Evolutionary conservation across 1,140 invertebrate species (phyloP).

Genomic region (Drosophila ironensis): DNA sequence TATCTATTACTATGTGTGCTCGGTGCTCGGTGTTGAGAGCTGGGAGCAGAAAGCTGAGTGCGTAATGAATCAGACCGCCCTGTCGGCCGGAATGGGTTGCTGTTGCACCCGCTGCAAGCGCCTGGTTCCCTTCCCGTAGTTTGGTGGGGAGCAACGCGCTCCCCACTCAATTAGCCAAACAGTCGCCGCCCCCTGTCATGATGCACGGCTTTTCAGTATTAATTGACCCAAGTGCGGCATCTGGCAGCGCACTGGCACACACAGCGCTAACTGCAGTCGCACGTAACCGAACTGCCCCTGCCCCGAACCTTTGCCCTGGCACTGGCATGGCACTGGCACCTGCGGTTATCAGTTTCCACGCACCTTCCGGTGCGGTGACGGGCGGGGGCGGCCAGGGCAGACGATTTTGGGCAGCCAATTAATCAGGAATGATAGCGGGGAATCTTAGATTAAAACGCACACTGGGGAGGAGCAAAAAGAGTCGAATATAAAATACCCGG

Average conservation of each 20-base stretch:
- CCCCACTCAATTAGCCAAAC: constrained; percentile 57
- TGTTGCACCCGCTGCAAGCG: constrained; percentile 1
- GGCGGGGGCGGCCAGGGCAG: no score
- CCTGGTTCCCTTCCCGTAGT: no score
- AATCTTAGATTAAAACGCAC: constrained; percentile 14
- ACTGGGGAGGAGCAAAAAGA: background rate
- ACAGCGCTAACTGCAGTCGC: no score
- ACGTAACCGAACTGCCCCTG: no score
- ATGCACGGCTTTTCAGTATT: constrained; percentile 15
- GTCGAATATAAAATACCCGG: background rate
- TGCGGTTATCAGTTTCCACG: constrained; percentile 51
- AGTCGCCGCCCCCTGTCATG: constrained; percentile 1
- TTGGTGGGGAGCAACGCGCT: constrained; percentile 22
- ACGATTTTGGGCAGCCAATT: constrained; percentile 47
- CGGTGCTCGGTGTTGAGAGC: constrained; percentile 20
- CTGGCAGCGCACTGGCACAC: background rate
- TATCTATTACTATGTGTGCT: constrained; percentile 1
- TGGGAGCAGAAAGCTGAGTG: no score
- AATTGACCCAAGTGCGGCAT: constrained; percentile 38
- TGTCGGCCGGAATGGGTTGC: constrained; percentile 39
- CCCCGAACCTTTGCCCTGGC: background rate
- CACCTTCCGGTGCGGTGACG: background rate
- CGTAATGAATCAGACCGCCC: constrained; percentile 46
- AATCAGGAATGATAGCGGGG: constrained; percentile 56
- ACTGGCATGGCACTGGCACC: constrained; percentile 41